A percentile compares a stretch with the other conserved stretches of the same genome.
phyloP scores from a whole-genome alignment of 2,113 vertebrate species.

The Lagopus muta region DNA sequence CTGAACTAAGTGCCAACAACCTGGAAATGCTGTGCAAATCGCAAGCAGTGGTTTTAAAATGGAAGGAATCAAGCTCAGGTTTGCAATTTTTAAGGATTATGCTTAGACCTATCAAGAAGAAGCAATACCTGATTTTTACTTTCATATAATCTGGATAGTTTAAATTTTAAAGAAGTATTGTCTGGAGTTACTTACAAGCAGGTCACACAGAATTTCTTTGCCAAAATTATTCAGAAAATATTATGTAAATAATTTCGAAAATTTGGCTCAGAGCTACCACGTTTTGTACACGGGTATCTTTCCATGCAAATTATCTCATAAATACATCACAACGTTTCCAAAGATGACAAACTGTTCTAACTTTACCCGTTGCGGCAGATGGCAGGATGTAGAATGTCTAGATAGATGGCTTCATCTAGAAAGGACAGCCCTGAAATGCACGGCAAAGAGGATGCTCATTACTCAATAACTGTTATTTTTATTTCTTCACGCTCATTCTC shows the following conservation, averaged over 20 bases:
- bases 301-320: not conserved
- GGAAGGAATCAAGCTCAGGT: not conserved
- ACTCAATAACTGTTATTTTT: not conserved
- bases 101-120: not conserved
- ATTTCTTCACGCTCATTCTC: not conserved
- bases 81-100: not conserved
- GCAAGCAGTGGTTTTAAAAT: not conserved
- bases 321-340: constrained; percentile 8
- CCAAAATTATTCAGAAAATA: not conserved
- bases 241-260: constrained; percentile 1
- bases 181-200: not conserved
- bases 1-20: rapidly evolving
- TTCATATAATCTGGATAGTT: not conserved
- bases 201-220: not conserved
- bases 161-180: not conserved
- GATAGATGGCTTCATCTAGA: not conserved
- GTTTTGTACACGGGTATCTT: not conserved
- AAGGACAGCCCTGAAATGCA: not conserved
- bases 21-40: not conserved
- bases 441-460: not conserved
- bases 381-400: constrained; percentile 13
- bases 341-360: constrained; percentile 44
- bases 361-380: constrained; percentile 22
- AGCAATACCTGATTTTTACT: not conserved
- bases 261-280: not conserved